A percentile compares a stretch with the other conserved stretches of the same genome.
Conservation (phyloP, 35 echinoderm and acorn worm genomes). For the Lytechinus variegatus region DNA sequence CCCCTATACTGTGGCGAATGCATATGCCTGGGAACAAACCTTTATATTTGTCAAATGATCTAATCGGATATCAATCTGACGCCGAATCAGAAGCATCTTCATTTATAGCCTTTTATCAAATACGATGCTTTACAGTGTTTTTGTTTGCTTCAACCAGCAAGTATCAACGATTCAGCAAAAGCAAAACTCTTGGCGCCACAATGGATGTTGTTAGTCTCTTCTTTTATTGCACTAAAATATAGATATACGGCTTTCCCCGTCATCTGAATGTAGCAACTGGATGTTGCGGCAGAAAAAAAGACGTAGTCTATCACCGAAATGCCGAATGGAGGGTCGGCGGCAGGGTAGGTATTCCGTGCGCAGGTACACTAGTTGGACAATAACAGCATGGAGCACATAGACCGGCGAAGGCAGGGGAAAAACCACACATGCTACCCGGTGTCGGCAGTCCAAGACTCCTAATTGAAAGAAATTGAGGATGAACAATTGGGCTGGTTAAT, state of each 20-base stretch:
- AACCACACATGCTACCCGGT: constrained; percentile 43
- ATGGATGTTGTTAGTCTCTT: neutral
- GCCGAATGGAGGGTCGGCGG: neutral
- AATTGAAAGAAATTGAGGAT: neutral
- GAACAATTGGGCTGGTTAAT: neutral
- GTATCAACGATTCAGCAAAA: neutral
- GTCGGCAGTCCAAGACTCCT: constrained; percentile 39
- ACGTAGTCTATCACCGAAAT: neutral
- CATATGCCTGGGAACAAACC: neutral
- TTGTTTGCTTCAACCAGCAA: neutral
- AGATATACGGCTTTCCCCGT: neutral
- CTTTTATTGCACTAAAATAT: neutral
- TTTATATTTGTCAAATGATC: neutral
- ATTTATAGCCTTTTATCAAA: neutral
- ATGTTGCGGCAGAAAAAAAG: too few relatives aligned
- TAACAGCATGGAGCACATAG: constrained; percentile 34
- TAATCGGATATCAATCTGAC: neutral
- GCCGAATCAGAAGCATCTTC: neutral
- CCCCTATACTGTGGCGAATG: neutral
- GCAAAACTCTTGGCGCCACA: neutral
- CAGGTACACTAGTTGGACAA: constrained; percentile 32
- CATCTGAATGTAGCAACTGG: neutral
- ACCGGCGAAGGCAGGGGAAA: constrained; percentile 27
- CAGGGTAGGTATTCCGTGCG: constrained; percentile 9
- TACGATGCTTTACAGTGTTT: neutral